These are phyloP conservation scores for Caranx melampygus DNA, from an alignment of 2,113 vertebrate genomes.

Conservation along the genomic window DNA sequence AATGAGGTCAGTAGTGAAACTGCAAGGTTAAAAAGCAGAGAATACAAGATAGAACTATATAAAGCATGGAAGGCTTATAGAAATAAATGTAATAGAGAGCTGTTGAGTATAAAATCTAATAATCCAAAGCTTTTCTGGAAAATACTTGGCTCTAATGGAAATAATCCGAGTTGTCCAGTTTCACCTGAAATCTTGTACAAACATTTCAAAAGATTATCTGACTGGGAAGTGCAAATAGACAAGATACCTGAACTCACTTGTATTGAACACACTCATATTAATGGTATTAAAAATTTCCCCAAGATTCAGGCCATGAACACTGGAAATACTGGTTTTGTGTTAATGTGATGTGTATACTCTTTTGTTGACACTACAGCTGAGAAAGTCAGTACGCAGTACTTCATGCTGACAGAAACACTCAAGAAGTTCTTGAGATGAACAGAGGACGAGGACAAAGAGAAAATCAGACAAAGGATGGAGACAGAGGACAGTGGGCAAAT, in stretches of 20 bases:
- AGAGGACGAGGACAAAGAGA: background rate
- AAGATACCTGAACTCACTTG: no score
- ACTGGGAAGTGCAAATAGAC: background rate
- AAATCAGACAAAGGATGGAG: background rate
- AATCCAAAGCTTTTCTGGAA: background rate
- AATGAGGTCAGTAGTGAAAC: background rate
- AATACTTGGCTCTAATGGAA: background rate
- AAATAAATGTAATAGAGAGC: background rate
- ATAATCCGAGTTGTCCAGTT: background rate
- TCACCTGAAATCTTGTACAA: background rate
- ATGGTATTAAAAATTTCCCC: no score
- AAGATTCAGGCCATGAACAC: no score
- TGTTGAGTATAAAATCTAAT: background rate
- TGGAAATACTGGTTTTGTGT: no score
- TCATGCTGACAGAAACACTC: no score
- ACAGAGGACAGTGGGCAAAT: constrained; percentile 46
- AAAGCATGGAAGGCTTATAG: background rate
- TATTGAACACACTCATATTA: no score
- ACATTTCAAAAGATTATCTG: background rate
- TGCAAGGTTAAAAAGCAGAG: background rate
- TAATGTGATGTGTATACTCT: no score
- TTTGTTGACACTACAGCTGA: no score
- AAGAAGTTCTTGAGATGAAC: constrained; percentile 2
- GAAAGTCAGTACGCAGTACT: no score
- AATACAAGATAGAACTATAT: background rate